These are phyloP conservation scores for Ramphastos sulfuratus DNA, from an alignment of 2,113 vertebrate species.

Conservation along the genomic window DNA sequence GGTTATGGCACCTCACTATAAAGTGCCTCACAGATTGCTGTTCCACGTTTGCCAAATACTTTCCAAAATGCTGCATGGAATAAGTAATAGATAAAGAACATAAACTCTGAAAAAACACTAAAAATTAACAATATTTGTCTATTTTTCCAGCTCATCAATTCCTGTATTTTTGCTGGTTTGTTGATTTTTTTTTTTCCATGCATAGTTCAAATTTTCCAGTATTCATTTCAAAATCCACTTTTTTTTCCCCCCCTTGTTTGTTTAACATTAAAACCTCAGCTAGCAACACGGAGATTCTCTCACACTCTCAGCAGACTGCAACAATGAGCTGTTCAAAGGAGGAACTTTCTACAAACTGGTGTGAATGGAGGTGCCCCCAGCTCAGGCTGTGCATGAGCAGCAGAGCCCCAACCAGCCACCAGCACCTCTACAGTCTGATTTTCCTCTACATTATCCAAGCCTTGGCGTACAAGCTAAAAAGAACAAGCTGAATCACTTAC, in stretches of 20 bases:
- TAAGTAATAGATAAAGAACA: constrained; percentile 6
- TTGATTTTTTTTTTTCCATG: background rate
- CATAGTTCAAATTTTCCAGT: background rate
- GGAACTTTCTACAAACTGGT: background rate
- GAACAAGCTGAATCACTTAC: background rate
- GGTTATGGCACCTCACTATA: background rate
- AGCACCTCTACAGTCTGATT: background rate
- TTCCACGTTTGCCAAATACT: constrained; percentile 7
- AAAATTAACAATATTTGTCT: background rate
- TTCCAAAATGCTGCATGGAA: background rate
- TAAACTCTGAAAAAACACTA: background rate
- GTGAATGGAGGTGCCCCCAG: background rate
- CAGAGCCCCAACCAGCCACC: background rate
- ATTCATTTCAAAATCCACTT: constrained; percentile 5
- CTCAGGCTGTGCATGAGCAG: background rate
- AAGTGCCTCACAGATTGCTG: background rate
- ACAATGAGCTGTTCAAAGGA: background rate
- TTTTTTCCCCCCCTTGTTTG: background rate
- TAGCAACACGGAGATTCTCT: background rate
- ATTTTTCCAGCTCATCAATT: background rate
- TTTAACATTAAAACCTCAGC: background rate
- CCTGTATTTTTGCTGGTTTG: background rate
- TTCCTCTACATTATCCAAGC: background rate
- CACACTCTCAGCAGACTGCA: background rate
- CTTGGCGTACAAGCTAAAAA: background rate